Conservation (phyloP, 2,113 vertebrate species). For the Mastomys coucha region DNA sequence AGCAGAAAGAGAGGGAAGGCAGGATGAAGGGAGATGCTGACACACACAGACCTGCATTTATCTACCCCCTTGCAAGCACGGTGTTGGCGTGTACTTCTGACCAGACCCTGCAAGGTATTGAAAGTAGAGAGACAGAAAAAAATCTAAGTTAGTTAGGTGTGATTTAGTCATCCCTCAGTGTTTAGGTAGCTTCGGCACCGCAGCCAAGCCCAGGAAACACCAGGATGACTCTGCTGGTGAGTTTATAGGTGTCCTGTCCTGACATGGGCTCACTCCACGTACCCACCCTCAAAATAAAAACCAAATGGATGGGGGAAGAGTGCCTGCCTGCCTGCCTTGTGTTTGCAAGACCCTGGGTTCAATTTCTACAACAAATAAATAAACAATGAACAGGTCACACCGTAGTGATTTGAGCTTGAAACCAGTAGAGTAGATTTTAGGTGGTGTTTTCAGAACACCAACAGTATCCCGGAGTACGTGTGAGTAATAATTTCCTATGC, state of each 20-base stretch:
- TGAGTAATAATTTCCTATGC: neutral
- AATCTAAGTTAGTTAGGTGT: neutral
- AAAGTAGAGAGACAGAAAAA: neutral
- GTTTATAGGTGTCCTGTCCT: neutral
- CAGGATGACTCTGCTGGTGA: accelerated
- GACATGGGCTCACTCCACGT: too few relatives aligned
- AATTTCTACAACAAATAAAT: neutral
- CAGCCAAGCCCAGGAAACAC: neutral
- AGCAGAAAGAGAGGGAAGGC: neutral
- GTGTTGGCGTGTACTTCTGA: neutral
- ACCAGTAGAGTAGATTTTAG: neutral
- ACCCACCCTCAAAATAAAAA: neutral
- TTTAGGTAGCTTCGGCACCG: neutral
- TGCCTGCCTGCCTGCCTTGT: too few relatives aligned
- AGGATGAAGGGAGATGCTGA: too few relatives aligned
- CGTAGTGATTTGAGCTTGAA: neutral
- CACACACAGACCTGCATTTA: accelerated
- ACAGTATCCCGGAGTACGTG: neutral
- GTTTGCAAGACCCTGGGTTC: neutral
- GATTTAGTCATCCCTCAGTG: neutral
- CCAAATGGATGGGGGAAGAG: neutral
- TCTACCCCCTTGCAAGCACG: neutral
- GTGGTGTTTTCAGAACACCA: neutral
- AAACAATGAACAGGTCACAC: neutral
- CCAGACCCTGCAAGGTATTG: accelerated